These are phyloP conservation scores for Caenorhabditis drosophilae DNA, from an alignment of 2,888 invertebrate genomes.

Conservation along the genomic window DNA sequence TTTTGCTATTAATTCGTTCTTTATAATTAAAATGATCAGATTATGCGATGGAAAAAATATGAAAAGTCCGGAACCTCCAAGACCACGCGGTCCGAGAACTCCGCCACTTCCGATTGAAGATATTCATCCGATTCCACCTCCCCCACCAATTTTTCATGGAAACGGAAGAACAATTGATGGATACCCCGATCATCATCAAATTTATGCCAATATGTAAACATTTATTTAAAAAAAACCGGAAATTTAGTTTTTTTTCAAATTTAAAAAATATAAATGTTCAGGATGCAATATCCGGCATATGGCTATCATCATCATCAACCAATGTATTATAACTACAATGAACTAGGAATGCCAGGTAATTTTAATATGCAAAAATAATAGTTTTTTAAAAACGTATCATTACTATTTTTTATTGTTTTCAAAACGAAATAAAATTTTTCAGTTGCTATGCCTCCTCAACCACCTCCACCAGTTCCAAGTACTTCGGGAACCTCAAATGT, in stretches of 20 bases:
- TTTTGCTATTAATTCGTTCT: not conserved
- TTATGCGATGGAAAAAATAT: too few relatives aligned
- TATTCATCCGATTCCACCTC: not conserved
- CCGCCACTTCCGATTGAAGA: slow-evolving; percentile 13
- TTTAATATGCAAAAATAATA: too few relatives aligned
- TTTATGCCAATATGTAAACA: not conserved
- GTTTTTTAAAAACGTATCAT: too few relatives aligned
- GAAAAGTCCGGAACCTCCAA: not conserved
- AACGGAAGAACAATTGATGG: not conserved
- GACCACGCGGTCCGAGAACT: slow-evolving; percentile 13
- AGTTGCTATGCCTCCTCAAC: not conserved
- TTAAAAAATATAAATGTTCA: not conserved
- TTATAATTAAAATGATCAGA: too few relatives aligned
- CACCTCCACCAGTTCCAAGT: not conserved
- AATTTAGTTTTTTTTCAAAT: not conserved
- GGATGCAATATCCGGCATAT: slow-evolving; percentile 5
- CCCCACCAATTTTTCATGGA: not conserved
- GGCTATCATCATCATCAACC: slow-evolving; percentile 4
- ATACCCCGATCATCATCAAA: not conserved
- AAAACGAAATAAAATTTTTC: not conserved
- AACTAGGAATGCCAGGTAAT: too few relatives aligned
- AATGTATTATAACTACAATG: too few relatives aligned
- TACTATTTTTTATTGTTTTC: too few relatives aligned
- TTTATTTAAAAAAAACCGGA: not conserved
- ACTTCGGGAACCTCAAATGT: not conserved